These are phyloP conservation scores for Caerostris extrusa DNA, from an alignment of 1,140 invertebrate species.

Conservation along the genomic window DNA sequence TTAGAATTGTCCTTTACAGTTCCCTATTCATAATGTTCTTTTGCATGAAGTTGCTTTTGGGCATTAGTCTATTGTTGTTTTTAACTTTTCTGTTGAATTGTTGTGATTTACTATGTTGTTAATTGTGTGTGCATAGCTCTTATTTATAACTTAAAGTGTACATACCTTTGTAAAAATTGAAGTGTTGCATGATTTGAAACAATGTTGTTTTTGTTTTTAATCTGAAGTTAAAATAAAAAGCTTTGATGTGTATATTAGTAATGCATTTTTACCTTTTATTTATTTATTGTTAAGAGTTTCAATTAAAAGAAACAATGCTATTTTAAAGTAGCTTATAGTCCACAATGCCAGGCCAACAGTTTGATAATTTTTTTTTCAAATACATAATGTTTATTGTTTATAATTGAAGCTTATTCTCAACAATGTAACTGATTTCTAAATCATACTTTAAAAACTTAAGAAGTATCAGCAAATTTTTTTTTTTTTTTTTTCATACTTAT, in stretches of 20 bases:
- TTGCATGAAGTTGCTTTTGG: not conserved
- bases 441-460: too few species aligned
- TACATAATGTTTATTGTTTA: too few species aligned
- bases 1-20: too few species aligned
- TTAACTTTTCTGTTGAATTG: not conserved
- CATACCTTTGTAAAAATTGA: constrained; percentile 19
- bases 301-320: too few species aligned
- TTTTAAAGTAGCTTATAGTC: too few species aligned
- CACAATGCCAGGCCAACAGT: too few species aligned
- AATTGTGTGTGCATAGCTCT: not conserved
- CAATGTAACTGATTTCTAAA: too few species aligned
- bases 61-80: constrained; percentile 5
- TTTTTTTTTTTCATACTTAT: too few species aligned
- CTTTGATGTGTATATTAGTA: constrained; percentile 11
- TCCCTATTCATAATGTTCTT: not conserved
- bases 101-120: not conserved
- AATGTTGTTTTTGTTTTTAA: constrained; percentile 41
- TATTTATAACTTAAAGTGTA: constrained; percentile 42
- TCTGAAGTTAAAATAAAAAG: constrained; percentile 3
- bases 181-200: constrained; percentile 20
- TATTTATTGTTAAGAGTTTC: not conserved
- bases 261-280: not conserved
- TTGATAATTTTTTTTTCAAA: too few species aligned
- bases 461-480: too few species aligned
- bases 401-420: too few species aligned